These are phyloP conservation scores for Hemitrygon akajei DNA, from an alignment of 2,797 vertebrate genomes.

Conservation along the genomic window DNA sequence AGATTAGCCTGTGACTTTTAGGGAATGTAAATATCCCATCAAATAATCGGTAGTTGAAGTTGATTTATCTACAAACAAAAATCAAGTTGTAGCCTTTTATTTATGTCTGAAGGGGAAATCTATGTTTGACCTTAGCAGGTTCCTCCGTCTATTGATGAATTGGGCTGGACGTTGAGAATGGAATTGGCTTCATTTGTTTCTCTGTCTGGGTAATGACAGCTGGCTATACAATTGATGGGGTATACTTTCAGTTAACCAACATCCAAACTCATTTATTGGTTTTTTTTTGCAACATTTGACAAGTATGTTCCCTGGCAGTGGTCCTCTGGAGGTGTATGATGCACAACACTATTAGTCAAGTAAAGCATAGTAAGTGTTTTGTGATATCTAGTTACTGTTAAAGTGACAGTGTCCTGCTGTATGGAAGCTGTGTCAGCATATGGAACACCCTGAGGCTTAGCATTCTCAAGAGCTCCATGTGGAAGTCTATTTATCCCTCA, in stretches of 20 bases:
- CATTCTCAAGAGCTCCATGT: not conserved
- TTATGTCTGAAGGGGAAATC: slow-evolving; percentile 63
- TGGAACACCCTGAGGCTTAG: slow-evolving; percentile 1
- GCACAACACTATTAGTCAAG: slow-evolving; percentile 61
- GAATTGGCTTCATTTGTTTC: slow-evolving; percentile 77
- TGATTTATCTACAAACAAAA: slow-evolving; percentile 36
- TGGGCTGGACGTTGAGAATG: slow-evolving; percentile 66
- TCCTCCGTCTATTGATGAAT: slow-evolving; percentile 68
- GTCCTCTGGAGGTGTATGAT: slow-evolving; percentile 58
- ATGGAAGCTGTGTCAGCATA: slow-evolving; percentile 23
- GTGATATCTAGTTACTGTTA: slow-evolving; percentile 51
- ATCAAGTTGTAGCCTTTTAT: slow-evolving; percentile 28
- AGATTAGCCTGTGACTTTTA: not conserved
- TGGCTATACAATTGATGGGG: slow-evolving; percentile 63
- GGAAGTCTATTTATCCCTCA: not conserved
- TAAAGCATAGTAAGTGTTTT: slow-evolving; percentile 52
- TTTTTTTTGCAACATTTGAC: slow-evolving; percentile 53
- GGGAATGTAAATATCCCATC: slow-evolving; percentile 7
- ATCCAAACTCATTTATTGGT: slow-evolving; percentile 58
- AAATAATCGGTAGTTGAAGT: slow-evolving; percentile 29
- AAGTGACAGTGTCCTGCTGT: slow-evolving; percentile 45
- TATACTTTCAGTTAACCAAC: slow-evolving; percentile 60
- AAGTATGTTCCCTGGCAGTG: slow-evolving; percentile 50
- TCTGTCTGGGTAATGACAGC: slow-evolving; percentile 68
- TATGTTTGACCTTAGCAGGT: slow-evolving; percentile 59